phyloP scores from a whole-genome alignment of 2,797 vertebrate species.

The Halcyon smyrnensis region DNA sequence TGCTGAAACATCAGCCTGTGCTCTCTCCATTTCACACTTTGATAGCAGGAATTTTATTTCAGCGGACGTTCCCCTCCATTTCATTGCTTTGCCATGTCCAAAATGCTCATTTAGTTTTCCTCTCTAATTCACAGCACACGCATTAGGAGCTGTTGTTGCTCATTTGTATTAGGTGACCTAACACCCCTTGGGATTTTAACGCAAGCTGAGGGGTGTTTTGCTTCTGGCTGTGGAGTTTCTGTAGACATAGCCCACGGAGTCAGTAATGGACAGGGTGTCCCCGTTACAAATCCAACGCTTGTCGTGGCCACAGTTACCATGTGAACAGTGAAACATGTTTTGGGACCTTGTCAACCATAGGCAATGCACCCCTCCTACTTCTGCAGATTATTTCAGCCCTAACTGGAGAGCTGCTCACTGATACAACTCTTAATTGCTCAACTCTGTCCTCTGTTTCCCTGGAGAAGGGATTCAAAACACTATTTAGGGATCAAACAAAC shows the following conservation, averaged over 20 bases:
- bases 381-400: neutral
- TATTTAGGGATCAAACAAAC: neutral
- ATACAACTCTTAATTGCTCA: fast-evolving
- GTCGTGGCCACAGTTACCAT: fast-evolving
- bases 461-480: neutral
- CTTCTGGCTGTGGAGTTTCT: neutral
- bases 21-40: neutral
- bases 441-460: neutral
- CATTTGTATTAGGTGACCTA: neutral
- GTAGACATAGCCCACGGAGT: neutral
- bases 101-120: neutral
- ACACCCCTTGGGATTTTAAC: neutral
- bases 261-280: neutral
- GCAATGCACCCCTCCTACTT: neutral
- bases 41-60: neutral
- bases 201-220: neutral
- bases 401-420: neutral
- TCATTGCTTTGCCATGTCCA: neutral
- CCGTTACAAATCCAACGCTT: neutral
- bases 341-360: neutral
- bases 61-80: neutral
- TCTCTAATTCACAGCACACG: neutral
- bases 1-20: neutral
- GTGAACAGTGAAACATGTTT: neutral
- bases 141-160: fast-evolving